Evolutionary conservation across 2,888 invertebrate species (phyloP), one percentile per base, ranked within the genome.

Genomic region (Bellardia pandia): DNA sequence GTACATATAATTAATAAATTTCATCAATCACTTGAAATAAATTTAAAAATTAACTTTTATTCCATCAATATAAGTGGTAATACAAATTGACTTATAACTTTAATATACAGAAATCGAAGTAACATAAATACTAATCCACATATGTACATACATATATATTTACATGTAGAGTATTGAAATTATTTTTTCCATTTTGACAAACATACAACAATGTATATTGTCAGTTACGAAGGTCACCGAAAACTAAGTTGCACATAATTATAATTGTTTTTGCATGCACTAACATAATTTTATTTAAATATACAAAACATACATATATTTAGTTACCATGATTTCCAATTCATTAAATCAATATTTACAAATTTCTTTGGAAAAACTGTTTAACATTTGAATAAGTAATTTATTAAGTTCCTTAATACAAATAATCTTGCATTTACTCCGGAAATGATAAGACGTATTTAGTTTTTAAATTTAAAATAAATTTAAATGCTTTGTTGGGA

Each of bases 401-500:
- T 62, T 13, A 72, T 4, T 30, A 45, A 7, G 64, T 64, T 30
- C 23, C 53, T 58, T 60, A 64, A 53, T 30, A 60, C n/a, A 23
- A 64, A 71, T 16, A 86, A 83, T 83, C 30, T 30, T 60, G 8
- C 11, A 66, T 14, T 64, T 51, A 76, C 7, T n/a, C 42, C 11
- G 2, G 4, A 45, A 33, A 23, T 37, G 14, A 7, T 42, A 51
- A 40, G 45, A 69, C 60, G 14, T 11, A 6, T 53, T 56, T 71
- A 23, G 14, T 51, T 2, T 9, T 78, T 33, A n/a, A 2, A 37
- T 37, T 51, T 42, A 13, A 66, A 23, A 30, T 51, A 37, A 60
- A 7, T 48, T 66, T 77, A 82, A 89, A 93, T 93, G 93, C 91
- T 92, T 88, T 93, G 92, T 89, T 93, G 93, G 93, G 90, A 91